Evolutionary conservation across 2,888 invertebrate species (phyloP).

Genomic region (Rotaria sp.): DNA sequence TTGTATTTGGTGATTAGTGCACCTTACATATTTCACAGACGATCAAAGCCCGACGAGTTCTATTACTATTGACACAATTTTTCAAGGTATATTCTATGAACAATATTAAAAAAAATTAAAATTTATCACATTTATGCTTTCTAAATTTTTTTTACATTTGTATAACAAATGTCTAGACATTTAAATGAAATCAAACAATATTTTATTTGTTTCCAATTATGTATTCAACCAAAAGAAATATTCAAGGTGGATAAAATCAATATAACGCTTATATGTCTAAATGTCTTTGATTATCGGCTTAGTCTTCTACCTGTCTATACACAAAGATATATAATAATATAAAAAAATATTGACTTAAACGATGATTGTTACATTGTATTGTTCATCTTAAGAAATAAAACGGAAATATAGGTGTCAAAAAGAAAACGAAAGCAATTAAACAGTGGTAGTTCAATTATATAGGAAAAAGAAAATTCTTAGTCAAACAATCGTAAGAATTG

Average conservation of each 20-base stretch:
- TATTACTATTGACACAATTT: too few relatives aligned
- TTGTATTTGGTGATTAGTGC: too few relatives aligned
- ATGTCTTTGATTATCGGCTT: constrained; percentile 5
- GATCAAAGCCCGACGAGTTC: too few relatives aligned
- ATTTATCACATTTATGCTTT: too few relatives aligned
- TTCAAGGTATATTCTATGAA: too few relatives aligned
- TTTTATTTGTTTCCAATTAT: not conserved
- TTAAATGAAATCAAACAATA: not conserved
- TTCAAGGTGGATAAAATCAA: not conserved
- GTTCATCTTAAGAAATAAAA: not conserved
- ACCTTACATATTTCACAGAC: too few relatives aligned
- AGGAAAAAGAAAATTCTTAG: not conserved
- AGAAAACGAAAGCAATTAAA: constrained; percentile 1
- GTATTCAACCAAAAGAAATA: not conserved
- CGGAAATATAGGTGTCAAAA: not conserved
- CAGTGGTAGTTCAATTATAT: not conserved
- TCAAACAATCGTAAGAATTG: constrained; percentile 10
- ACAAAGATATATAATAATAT: not conserved
- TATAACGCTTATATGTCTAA: not conserved
- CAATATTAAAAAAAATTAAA: too few relatives aligned
- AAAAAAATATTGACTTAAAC: constrained; percentile 1
- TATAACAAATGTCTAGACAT: not conserved
- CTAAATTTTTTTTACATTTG: too few relatives aligned
- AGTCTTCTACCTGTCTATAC: not conserved
- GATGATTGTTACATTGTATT: not conserved